These are phyloP conservation scores for Hormaphis cornu DNA, from an alignment of 1,140 invertebrate genomes.

Conservation along the genomic window DNA sequence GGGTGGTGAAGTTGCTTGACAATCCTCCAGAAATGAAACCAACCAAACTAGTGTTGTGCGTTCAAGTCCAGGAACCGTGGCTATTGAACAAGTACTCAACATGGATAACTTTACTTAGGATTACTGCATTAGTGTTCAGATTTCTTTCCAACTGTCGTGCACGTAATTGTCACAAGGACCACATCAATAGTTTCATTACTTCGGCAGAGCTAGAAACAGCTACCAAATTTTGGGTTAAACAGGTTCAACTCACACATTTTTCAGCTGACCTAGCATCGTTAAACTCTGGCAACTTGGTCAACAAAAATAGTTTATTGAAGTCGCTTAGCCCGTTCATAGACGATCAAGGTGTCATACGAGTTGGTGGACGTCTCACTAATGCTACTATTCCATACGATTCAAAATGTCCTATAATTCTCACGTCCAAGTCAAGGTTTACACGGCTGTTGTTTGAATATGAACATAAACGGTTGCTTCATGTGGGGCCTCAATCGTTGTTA, in stretches of 20 bases:
- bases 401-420: neutral
- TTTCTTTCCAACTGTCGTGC: too few species aligned
- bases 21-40: neutral
- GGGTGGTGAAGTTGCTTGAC: too few species aligned
- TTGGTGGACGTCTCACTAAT: neutral
- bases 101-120: too few species aligned
- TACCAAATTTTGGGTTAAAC: neutral
- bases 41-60: neutral
- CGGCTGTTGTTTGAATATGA: neutral
- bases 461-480: neutral
- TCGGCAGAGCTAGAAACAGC: too few species aligned
- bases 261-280: neutral
- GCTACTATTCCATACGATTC: neutral
- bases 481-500: neutral
- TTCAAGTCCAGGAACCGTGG: too few species aligned
- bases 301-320: neutral
- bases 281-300: neutral
- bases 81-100: too few species aligned
- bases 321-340: neutral
- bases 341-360: neutral
- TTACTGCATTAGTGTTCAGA: too few species aligned
- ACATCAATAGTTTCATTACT: too few species aligned
- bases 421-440: neutral
- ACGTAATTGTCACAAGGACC: too few species aligned
- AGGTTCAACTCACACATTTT: neutral